Evolutionary conservation across 53 echinoderm and acorn worm species (phyloP), one percentile per base, ranked within the genome.

Genomic region (Astropecten irregularis): DNA sequence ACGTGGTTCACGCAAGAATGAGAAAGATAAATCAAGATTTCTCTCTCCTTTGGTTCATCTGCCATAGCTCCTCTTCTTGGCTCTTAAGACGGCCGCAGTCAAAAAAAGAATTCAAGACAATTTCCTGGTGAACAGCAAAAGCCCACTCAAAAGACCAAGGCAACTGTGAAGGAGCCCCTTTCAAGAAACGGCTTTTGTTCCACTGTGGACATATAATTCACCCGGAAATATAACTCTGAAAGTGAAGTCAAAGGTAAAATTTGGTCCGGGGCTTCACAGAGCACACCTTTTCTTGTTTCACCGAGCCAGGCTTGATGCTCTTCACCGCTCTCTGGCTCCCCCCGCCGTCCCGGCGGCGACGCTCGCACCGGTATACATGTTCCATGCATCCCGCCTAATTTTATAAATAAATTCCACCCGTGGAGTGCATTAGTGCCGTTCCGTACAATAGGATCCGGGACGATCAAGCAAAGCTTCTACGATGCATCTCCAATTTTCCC

Each of bases 41-140:
- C 40, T 54, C 58, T 56, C 39, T 57, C 76, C 32, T 64, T 35
- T 27, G 2, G 19, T n/a, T 65, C 63, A 16, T 37, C 8, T 14
- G 8, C 55, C 4, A 11, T 54, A 9, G 8, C 5, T 20, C 64
- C 29, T 31, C 6, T 67, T 34, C 34, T 34, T 23, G 22, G 8
- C 38, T 67, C 37, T 38, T 67, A 40, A 76, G 58, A 76, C 42
- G 56, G 13, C 58, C 28, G 38, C 76, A 23, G 58, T 19, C 56
- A 57, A 55, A 73, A 31, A 52, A 57, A 58, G 57, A 76, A 76
- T 76, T 76, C 56, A 76, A 76, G 76, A 76, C 76, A 76, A 76
- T 76, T 76, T 76, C 76, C 76, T 76, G 76, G 8, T 9, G 76
- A 56, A 21, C 38, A 32, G 76, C 58, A 76, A n/a, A n/a, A 36